phyloP scores from a whole-genome alignment of 2,888 invertebrate species.

The Tenthredo mesomela region DNA sequence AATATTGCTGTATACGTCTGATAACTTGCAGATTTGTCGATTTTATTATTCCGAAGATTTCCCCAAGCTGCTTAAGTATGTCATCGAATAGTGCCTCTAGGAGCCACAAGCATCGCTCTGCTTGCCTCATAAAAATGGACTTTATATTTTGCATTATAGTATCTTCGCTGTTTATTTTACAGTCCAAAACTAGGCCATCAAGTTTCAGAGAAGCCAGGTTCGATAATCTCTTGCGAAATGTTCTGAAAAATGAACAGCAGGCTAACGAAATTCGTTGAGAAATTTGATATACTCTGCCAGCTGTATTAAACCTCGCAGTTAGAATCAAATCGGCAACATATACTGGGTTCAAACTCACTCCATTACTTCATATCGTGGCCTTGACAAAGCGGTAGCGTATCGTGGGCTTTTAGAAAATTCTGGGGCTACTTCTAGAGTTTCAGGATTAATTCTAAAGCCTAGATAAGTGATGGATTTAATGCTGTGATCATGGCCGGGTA shows the following conservation, averaged over 20 bases:
- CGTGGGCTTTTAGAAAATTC: constrained; percentile 20
- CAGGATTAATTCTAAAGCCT: constrained; percentile 17
- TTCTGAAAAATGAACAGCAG: background rate
- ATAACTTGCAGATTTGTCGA: constrained; percentile 16
- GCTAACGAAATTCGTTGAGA: background rate
- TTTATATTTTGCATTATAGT: constrained; percentile 27
- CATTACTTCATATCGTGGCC: background rate
- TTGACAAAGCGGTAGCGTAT: constrained; percentile 18
- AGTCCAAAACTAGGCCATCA: constrained; percentile 33
- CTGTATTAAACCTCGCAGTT: background rate
- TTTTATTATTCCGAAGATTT: constrained; percentile 5
- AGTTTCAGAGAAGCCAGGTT: constrained; percentile 31
- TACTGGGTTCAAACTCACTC: constrained; percentile 7
- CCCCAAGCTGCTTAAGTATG: background rate
- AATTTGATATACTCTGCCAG: background rate
- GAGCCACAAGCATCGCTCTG: constrained; percentile 43
- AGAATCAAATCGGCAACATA: background rate
- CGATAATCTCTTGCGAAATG: background rate
- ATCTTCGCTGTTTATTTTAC: constrained; percentile 21
- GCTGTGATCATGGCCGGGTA: background rate
- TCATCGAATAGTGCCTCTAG: constrained; percentile 24
- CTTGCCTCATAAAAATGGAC: constrained; percentile 24
- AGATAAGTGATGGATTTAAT: constrained; percentile 9
- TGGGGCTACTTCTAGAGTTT: constrained; percentile 10
- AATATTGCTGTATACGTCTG: constrained; percentile 13